Evolutionary conservation across 1,140 invertebrate species (phyloP).

Genomic region (Drosophila burlai): DNA sequence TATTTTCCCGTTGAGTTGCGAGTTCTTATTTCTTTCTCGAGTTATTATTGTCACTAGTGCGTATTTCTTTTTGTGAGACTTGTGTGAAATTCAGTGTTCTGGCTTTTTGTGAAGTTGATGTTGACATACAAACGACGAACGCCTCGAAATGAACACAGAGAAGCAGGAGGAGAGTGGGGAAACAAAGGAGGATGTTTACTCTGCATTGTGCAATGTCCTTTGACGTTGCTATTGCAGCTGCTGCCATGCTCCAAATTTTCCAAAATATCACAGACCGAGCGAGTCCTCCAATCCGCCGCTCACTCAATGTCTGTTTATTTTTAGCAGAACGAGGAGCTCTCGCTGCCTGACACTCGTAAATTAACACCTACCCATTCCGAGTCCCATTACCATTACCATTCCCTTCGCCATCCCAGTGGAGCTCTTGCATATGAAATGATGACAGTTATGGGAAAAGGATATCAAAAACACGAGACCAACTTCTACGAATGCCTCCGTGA

Average conservation of each 20-base stretch:
- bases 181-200: conserved; percentile 42
- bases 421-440: conserved; percentile 53
- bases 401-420: conserved; percentile 1
- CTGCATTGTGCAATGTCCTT: conserved; percentile 46
- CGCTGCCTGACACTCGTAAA: conserved; percentile 60
- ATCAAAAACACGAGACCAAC: conserved; percentile 53
- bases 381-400: conserved; percentile 1
- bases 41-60: conserved; percentile 70
- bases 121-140: conserved; percentile 74
- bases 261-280: conserved; percentile 23
- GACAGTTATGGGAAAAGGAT: conserved; percentile 81
- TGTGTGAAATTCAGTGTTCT: conserved; percentile 44
- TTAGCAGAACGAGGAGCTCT: conserved; percentile 27
- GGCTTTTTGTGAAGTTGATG: conserved; percentile 48
- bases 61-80: conserved; percentile 17
- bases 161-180: background rate
- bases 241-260: conserved; percentile 61
- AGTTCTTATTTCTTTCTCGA: conserved; percentile 30
- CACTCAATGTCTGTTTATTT: conserved; percentile 40
- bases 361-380: conserved; percentile 71
- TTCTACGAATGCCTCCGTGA: conserved; percentile 15
- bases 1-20: conserved; percentile 42
- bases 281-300: conserved; percentile 2
- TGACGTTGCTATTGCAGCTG: conserved; percentile 57
- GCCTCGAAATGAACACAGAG: conserved; percentile 45